These are phyloP conservation scores for Gephyroberyx darwinii DNA, from an alignment of 2,797 vertebrate species.

Conservation along the genomic window DNA sequence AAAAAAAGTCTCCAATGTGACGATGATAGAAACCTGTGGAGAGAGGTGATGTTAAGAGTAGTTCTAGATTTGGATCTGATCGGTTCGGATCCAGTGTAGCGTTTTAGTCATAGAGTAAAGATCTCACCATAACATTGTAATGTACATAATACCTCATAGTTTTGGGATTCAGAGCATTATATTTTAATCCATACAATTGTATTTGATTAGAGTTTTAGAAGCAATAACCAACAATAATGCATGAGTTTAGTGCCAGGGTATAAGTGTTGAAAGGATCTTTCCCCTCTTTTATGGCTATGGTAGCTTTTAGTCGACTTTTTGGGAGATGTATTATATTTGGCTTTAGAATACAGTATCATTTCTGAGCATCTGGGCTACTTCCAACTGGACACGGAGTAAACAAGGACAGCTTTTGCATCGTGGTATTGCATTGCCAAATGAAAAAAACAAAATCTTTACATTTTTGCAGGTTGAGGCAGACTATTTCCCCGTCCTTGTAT, in stretches of 20 bases:
- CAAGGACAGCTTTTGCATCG: constrained; percentile 49
- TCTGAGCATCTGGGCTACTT: constrained; percentile 25
- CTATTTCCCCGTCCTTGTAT: constrained; percentile 28
- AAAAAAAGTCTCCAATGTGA: constrained; percentile 15
- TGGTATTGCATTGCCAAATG: constrained; percentile 12
- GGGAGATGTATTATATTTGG: constrained; percentile 38
- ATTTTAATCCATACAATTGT: constrained; percentile 93
- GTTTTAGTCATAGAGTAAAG: constrained; percentile 59
- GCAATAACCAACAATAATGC: constrained; percentile 92
- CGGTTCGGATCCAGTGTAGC: constrained; percentile 30
- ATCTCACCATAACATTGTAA: constrained; percentile 65
- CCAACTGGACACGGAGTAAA: constrained; percentile 27
- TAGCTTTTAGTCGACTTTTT: constrained; percentile 56
- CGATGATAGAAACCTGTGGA: constrained; percentile 12
- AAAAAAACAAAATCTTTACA: not conserved
- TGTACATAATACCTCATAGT: constrained; percentile 88
- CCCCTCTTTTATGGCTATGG: constrained; percentile 16
- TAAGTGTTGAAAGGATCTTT: constrained; percentile 61
- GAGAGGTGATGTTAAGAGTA: constrained; percentile 26
- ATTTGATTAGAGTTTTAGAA: constrained; percentile 91
- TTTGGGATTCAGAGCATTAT: constrained; percentile 86
- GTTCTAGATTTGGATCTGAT: constrained; percentile 23
- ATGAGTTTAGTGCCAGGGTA: constrained; percentile 87
- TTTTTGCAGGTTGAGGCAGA: constrained; percentile 9
- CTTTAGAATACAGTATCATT: constrained; percentile 49